Percentiles rank a stretch among this genome's conserved stretches.
Evolutionary conservation across 2,888 invertebrate genomes (phyloP).

Genomic region (Cryptocephalus primarius): DNA sequence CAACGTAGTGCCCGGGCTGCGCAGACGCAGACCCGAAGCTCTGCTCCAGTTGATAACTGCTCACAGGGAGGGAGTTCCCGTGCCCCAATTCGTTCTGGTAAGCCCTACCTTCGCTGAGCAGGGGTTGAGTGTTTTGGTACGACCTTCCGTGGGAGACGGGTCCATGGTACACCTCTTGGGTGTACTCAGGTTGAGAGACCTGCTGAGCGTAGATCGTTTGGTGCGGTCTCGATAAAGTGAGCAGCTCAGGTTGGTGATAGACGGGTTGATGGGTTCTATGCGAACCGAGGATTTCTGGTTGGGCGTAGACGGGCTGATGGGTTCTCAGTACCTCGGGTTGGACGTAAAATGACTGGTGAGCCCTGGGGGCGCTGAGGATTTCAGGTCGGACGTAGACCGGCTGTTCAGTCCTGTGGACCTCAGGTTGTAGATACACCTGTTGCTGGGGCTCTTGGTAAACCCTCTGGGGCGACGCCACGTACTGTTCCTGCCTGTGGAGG

Average conservation of each 20-base stretch:
- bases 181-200: background rate
- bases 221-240: background rate
- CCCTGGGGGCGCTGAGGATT: background rate
- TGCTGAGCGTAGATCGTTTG: background rate
- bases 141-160: background rate
- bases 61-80: background rate
- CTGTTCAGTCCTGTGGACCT: background rate
- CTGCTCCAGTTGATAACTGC: slow-evolving; percentile 2
- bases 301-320: background rate
- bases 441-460: background rate
- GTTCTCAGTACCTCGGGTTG: background rate
- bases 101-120: background rate
- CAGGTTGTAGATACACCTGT: background rate
- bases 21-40: background rate
- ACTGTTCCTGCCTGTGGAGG: background rate
- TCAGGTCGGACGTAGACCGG: too few species aligned
- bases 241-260: background rate
- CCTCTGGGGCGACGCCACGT: slow-evolving; percentile 1
- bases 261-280: background rate
- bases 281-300: background rate
- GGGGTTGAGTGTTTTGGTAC: background rate
- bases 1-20: background rate
- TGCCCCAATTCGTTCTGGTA: background rate
- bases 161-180: background rate
- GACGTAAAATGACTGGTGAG: background rate